A percentile compares a stretch with the other conserved stretches of the same genome.
Evolutionary conservation across 2,113 vertebrate species (phyloP).

Genomic region (Sturnus vulgaris): DNA sequence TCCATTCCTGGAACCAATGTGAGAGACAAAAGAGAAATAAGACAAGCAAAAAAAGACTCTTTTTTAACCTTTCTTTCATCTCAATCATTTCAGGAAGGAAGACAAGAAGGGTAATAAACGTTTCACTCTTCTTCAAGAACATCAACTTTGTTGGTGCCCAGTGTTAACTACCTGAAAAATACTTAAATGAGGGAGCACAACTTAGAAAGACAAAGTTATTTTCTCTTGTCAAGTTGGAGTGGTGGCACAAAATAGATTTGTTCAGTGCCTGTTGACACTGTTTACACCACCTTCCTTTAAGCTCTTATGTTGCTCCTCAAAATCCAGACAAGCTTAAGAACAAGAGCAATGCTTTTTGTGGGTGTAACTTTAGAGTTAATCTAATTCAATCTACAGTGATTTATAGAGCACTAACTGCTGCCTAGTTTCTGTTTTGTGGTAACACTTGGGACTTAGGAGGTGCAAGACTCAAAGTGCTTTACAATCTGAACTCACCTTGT

Average conservation of each 20-base stretch:
- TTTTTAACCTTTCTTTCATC: constrained; percentile 15
- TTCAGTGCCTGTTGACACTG: not conserved
- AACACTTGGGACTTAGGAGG: not conserved
- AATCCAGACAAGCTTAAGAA: not conserved
- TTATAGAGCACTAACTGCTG: not conserved
- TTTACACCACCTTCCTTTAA: not conserved
- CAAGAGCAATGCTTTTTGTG: not conserved
- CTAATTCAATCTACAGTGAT: not conserved
- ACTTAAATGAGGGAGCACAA: not conserved
- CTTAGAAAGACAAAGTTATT: not conserved
- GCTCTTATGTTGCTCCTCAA: not conserved
- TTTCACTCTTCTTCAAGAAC: not conserved
- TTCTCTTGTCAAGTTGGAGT: not conserved
- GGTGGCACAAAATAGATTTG: not conserved
- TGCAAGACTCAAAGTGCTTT: not conserved
- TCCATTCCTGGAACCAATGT: not conserved
- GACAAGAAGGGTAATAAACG: not conserved
- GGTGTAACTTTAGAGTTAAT: not conserved
- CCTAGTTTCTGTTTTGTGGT: not conserved
- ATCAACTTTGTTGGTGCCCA: not conserved
- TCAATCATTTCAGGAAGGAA: constrained; percentile 6
- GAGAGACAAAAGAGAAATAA: constrained; percentile 33
- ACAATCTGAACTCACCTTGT: not conserved
- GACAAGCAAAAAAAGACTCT: not conserved
- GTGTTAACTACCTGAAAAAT: constrained; percentile 7